phyloP scores from a whole-genome alignment of 2,888 invertebrate species.

The Muschampia plurimacula region DNA sequence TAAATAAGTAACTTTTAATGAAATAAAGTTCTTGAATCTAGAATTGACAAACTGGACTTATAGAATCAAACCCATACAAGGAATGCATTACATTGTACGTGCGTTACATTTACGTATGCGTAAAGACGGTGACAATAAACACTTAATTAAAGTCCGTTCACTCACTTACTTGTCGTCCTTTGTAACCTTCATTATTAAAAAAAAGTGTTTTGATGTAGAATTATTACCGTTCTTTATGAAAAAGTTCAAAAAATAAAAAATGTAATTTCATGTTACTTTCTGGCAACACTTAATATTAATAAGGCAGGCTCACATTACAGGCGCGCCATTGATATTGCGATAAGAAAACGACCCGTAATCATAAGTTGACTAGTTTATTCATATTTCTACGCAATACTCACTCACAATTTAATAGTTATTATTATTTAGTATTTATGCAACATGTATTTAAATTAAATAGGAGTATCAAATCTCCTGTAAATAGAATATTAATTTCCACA shows the following conservation, averaged over 20 bases:
- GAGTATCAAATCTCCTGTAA: not conserved
- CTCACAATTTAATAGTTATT: slow-evolving; percentile 27
- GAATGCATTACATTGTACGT: not conserved
- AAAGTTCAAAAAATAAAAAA: not conserved
- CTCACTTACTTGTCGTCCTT: not conserved
- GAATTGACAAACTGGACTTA: too few species aligned
- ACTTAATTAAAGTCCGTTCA: not conserved
- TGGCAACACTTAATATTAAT: slow-evolving; percentile 31
- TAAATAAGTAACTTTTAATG: too few species aligned
- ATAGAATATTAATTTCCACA: too few species aligned
- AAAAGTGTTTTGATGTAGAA: not conserved
- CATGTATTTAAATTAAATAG: not conserved
- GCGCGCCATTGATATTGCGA: slow-evolving; percentile 23
- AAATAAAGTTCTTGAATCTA: too few species aligned
- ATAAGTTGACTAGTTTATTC: slow-evolving; percentile 30
- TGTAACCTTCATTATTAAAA: not conserved
- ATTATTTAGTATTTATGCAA: not conserved
- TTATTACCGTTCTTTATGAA: not conserved
- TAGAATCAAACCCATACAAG: not conserved
- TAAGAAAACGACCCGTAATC: slow-evolving; percentile 37
- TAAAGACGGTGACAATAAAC: not conserved
- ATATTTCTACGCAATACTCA: slow-evolving; percentile 36
- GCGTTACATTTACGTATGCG: not conserved
- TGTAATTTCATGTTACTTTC: slow-evolving; percentile 7
- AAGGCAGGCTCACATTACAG: slow-evolving; percentile 32